Base-by-base conservation (phyloP, 2,113 vertebrate genomes). In the Aspiorhynchus laticeps region DNA sequence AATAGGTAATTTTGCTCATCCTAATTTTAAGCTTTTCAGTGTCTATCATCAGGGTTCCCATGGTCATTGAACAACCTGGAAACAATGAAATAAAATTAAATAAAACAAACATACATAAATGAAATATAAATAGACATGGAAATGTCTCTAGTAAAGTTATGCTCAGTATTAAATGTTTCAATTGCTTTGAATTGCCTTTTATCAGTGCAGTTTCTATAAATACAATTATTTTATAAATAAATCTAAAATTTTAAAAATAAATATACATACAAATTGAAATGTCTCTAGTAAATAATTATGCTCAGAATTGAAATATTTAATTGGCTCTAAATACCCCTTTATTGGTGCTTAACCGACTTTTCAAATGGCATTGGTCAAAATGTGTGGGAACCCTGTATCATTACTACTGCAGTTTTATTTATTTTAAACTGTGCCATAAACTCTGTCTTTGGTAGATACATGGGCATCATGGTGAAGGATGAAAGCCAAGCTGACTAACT, bases 401-500 rank as follows among this genome's bases (percentile, higher is more conserved):
- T 28, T 51, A 51, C 74, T 43, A 61, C 7, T 71, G 19, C 5
- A 14, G 9, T 31, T 33, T 41, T 41, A 9, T 80, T 48, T 67
- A 9, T 46, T 7, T 59, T 36, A 14, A 21, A 17, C 4, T 4
- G 26, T 5, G 7, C 36, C 78, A 61, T 67, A 17, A 65, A 10
- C 36, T 82, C 46, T 79, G 28, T 89, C 4, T 7, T 71, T 80
- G 46, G 21, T 85, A 89, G 88, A 53, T 95, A 97, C 94, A 97
- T 99, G 98, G 98, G 98, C 76, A 94, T 96, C 89, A 83, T 96
- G 90, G 90, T 92, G 3, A 94, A 94, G 88, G 91, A 95, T 84
- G 90, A 90, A 74, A 26, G 46, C 69, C 85, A 88, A 19, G 59
- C 48, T 10, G 88, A 92, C 87, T 90, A 76, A 59, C 46, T 56